These are phyloP conservation scores for Diglossa cyanea DNA, from an alignment of 2,797 vertebrate species.

Conservation along the genomic window DNA sequence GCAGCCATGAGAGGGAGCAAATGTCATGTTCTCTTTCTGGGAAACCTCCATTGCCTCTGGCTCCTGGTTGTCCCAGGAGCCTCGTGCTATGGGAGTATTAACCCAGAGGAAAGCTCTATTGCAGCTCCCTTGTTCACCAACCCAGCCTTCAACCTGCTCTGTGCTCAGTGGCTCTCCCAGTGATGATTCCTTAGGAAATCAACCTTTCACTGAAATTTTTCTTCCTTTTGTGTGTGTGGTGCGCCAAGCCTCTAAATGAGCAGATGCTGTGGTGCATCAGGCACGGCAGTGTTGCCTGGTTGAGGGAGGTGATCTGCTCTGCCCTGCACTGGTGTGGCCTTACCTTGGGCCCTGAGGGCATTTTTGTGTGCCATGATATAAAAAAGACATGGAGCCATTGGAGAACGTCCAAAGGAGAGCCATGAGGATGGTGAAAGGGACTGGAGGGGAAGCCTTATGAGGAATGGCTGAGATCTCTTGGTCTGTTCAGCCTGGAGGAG, in stretches of 20 bases:
- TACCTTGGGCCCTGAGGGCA: fast-evolving
- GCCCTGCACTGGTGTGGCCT: too few species aligned
- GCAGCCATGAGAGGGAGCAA: background rate
- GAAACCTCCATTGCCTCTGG: background rate
- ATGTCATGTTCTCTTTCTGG: fast-evolving
- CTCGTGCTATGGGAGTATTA: fast-evolving
- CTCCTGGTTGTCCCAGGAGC: background rate
- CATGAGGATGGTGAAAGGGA: background rate
- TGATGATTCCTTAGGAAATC: fast-evolving
- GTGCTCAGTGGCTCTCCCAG: background rate
- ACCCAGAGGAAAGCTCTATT: background rate
- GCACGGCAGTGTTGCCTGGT: fast-evolving
- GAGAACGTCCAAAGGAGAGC: background rate
- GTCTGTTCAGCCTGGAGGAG: background rate
- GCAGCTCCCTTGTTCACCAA: background rate
- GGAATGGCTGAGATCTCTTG: background rate
- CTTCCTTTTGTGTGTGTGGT: fast-evolving
- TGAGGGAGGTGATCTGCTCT: fast-evolving
- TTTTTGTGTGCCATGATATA: background rate
- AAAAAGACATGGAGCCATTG: background rate
- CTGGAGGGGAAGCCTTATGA: fast-evolving
- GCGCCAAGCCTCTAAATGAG: background rate
- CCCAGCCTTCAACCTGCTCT: background rate
- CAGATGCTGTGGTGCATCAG: background rate
- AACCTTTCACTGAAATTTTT: background rate